A percentile compares a stretch with the other conserved stretches of the same genome.
phyloP scores from a whole-genome alignment of 2,113 vertebrate species.

The Hyperopisus bebe region DNA sequence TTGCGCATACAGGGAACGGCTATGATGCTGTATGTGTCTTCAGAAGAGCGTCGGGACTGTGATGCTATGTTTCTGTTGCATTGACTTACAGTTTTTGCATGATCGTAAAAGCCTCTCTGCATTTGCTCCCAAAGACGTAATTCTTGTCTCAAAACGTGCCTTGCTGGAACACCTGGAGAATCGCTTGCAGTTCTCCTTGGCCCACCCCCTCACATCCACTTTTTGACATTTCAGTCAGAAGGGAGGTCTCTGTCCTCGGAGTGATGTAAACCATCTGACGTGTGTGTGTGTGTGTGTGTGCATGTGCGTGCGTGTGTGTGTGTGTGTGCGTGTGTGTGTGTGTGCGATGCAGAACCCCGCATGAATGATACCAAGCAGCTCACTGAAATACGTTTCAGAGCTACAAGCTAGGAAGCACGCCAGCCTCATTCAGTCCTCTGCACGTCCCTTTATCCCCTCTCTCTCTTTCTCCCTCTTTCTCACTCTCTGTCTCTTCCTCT shows the following conservation, averaged over 20 bases:
- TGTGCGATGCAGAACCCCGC: not conserved
- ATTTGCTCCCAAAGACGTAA: not conserved
- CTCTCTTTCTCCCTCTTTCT: not conserved
- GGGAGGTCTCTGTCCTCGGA: not conserved
- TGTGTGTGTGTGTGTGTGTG: not conserved
- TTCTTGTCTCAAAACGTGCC: not conserved
- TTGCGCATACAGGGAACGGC: not conserved
- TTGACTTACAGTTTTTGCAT: not conserved
- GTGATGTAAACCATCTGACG: conserved; percentile 3
- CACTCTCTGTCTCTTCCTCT: not conserved
- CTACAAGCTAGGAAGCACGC: not conserved
- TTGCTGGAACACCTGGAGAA: conserved; percentile 13
- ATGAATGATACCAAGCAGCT: not conserved
- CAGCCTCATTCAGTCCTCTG: not conserved
- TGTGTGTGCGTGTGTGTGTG: not conserved
- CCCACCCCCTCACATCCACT: not conserved
- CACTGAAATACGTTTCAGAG: not conserved
- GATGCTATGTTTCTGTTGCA: not conserved
- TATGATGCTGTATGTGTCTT: not conserved
- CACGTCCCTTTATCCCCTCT: not conserved
- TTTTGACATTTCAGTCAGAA: conserved; percentile 1
- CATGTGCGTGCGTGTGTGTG: too few species aligned
- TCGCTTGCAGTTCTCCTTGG: not conserved
- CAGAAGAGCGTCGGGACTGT: not conserved
- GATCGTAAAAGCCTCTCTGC: not conserved